phyloP scores from a whole-genome alignment of 2,888 invertebrate species.

The Aethes cnicana region DNA sequence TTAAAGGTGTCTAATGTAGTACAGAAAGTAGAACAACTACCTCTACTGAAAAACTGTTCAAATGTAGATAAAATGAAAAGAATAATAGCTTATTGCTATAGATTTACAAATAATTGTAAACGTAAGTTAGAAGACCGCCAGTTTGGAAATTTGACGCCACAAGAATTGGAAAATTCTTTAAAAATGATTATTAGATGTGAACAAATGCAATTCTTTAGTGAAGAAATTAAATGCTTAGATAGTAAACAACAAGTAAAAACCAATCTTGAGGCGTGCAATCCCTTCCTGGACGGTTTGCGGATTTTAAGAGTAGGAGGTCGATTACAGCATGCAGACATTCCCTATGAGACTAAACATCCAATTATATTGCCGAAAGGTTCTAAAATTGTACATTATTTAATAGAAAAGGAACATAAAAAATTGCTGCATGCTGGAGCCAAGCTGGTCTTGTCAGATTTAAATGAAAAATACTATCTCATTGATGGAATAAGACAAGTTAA shows the following conservation, averaged over 20 bases:
- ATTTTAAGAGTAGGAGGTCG: background rate
- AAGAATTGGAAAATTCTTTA: background rate
- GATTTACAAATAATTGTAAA: background rate
- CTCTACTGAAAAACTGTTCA: background rate
- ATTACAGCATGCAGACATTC: background rate
- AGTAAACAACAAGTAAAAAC: background rate
- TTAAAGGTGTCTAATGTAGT: background rate
- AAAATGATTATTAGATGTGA: background rate
- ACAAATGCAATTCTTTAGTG: background rate
- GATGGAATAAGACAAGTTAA: background rate
- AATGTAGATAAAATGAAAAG: conserved; percentile 1
- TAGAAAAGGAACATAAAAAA: background rate
- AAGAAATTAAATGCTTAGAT: background rate
- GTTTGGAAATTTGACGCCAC: background rate
- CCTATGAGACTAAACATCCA: too few species aligned
- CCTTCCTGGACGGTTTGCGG: background rate
- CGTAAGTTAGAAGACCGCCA: background rate
- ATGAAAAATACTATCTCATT: background rate
- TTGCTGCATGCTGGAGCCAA: background rate
- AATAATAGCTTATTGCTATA: background rate
- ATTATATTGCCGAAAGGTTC: background rate
- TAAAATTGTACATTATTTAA: background rate
- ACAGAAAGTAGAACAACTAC: background rate
- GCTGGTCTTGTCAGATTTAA: background rate
- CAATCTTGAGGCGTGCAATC: background rate